These are phyloP conservation scores for Melanotus villosus DNA, from an alignment of 2,888 invertebrate genomes.

Conservation along the genomic window DNA sequence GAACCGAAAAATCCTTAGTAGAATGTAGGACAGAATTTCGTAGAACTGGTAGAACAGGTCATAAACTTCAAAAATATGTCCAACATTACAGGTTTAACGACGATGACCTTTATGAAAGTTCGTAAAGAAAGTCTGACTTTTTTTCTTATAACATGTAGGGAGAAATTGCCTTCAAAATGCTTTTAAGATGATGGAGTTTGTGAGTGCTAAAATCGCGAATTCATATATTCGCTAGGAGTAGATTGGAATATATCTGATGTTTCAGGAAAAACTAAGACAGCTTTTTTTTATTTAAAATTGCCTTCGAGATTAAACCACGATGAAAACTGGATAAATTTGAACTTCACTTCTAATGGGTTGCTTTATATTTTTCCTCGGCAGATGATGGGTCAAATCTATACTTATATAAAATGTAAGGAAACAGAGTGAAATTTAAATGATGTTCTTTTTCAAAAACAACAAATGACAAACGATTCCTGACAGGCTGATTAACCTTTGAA, in stretches of 20 bases:
- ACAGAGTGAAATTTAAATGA: no score
- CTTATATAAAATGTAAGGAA: no score
- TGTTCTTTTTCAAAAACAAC: no score
- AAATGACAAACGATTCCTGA: no score
- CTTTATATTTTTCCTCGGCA: no score
- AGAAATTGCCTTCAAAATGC: neutral
- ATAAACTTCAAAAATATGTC: neutral
- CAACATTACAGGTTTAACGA: neutral
- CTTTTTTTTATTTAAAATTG: neutral
- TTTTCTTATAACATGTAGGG: neutral
- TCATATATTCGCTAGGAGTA: neutral
- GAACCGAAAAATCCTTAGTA: neutral
- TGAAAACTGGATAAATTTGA: no score
- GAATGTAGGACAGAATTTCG: neutral
- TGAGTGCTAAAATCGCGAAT: neutral
- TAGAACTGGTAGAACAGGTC: neutral
- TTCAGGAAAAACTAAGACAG: neutral
- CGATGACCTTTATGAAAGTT: conserved; percentile 6
- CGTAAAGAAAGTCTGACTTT: neutral
- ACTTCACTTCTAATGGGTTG: no score
- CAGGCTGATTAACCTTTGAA: no score
- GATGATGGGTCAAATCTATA: no score
- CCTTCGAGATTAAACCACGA: no score
- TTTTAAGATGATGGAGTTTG: conserved; percentile 9
- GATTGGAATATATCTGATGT: neutral